Conservation (phyloP, 2,888 invertebrate genomes). For the Pheosia gnoma region DNA sequence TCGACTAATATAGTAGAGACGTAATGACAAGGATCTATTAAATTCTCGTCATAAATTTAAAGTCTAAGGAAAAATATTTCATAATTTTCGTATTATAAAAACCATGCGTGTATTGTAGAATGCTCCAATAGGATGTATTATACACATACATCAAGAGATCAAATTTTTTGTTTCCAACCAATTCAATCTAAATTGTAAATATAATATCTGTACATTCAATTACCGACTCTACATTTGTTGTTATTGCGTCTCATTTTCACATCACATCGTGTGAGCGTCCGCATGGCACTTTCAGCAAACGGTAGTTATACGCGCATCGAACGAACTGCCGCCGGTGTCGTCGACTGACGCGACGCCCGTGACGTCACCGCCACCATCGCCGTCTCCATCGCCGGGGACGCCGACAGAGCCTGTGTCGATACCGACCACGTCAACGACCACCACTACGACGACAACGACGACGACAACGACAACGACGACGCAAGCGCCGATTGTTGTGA, state of each 20-base stretch:
- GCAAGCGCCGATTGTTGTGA: conserved; percentile 43
- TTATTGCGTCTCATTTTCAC: conserved; percentile 62
- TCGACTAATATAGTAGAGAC: conserved; percentile 63
- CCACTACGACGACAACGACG: conserved; percentile 40
- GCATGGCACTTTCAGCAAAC: conserved; percentile 84
- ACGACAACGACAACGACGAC: conserved; percentile 43
- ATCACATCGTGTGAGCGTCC: conserved; percentile 79
- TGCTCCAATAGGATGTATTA: conserved; percentile 11
- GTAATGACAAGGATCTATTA: conserved; percentile 57
- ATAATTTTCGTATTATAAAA: no score
- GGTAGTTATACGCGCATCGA: conserved; percentile 77
- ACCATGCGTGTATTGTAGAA: no score
- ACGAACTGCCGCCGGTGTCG: conserved; percentile 68
- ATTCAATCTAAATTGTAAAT: background rate
- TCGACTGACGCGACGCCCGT: conserved; percentile 55
- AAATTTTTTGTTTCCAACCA: background rate
- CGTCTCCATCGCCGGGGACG: conserved; percentile 47
- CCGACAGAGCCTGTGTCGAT: conserved; percentile 36
- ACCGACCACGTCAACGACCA: conserved; percentile 35
- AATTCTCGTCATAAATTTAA: no score
- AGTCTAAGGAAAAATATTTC: no score
- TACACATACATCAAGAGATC: conserved; percentile 1
- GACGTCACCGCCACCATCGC: conserved; percentile 55
- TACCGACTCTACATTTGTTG: conserved; percentile 43
- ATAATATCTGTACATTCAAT: conserved; percentile 24